These are phyloP conservation scores for Dryas iulia DNA, from an alignment of 1,140 invertebrate species.

Conservation along the genomic window DNA sequence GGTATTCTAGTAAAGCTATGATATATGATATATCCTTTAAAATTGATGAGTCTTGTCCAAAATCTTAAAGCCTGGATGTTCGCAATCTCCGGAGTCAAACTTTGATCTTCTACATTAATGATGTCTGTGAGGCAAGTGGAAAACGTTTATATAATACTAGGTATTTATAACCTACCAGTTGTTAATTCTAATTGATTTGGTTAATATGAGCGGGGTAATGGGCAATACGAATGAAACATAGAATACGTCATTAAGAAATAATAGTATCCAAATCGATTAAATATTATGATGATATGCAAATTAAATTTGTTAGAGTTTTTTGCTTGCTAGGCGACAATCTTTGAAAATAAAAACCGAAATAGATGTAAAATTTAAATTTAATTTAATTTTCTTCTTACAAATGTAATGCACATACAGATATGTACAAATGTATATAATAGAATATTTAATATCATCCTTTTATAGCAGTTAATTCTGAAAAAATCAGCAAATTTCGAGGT, in stretches of 20 bases:
- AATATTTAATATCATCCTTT: too few relatives aligned
- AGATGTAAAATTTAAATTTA: too few relatives aligned
- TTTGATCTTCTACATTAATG: conserved; percentile 24
- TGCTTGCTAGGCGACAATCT: too few relatives aligned
- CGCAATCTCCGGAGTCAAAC: conserved; percentile 25
- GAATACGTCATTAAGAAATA: background rate
- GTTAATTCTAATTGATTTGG: background rate
- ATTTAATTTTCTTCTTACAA: too few relatives aligned
- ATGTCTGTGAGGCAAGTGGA: conserved; percentile 10
- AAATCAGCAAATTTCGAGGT: too few relatives aligned
- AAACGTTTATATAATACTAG: background rate
- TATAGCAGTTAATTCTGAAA: too few relatives aligned
- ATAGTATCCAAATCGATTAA: too few relatives aligned
- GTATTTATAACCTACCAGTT: background rate
- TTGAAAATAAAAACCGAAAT: too few relatives aligned
- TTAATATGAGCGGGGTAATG: background rate
- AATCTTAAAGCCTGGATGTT: conserved; percentile 17
- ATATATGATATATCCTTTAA: conserved; percentile 15
- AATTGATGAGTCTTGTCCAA: conserved; percentile 18
- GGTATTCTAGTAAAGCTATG: conserved; percentile 9
- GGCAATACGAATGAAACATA: background rate
- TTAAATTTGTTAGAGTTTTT: too few relatives aligned
- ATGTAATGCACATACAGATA: too few relatives aligned
- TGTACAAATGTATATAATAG: too few relatives aligned
- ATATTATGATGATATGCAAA: background rate